These are phyloP conservation scores for Morone saxatilis DNA, from an alignment of 2,113 vertebrate genomes.

Conservation along the genomic window DNA sequence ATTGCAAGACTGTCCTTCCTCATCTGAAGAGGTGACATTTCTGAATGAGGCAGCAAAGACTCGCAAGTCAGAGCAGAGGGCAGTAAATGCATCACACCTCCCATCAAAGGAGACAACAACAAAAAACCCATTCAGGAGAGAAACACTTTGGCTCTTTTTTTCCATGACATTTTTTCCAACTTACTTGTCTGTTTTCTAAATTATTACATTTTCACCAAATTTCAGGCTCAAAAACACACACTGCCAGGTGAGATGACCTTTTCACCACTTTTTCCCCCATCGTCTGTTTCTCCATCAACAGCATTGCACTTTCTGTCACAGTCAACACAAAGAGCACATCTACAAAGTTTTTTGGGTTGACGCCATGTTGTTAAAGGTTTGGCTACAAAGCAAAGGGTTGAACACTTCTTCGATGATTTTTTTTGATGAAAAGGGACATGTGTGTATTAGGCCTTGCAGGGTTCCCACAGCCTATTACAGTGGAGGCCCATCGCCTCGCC, in stretches of 20 bases:
- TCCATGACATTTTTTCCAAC: neutral
- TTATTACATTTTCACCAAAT: neutral
- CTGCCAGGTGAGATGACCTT: neutral
- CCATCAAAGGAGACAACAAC: neutral
- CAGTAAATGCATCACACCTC: neutral
- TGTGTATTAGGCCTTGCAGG: neutral
- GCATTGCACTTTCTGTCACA: neutral
- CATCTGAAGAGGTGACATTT: neutral
- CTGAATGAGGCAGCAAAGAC: neutral
- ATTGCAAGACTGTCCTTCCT: neutral
- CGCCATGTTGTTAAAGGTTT: neutral
- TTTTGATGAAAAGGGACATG: no score
- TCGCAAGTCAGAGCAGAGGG: neutral
- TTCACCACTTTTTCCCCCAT: neutral
- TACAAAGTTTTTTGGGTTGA: neutral
- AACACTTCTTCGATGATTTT: neutral
- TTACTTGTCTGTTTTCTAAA: neutral
- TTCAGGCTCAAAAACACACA: neutral
- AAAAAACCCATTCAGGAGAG: neutral
- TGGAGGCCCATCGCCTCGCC: neutral
- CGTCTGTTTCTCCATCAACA: conserved; percentile 17
- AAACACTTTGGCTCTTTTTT: neutral
- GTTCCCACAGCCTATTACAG: neutral
- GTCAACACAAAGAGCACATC: neutral
- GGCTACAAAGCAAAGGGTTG: neutral